Evolutionary conservation across 2,888 invertebrate species (phyloP), one percentile per base, ranked within the genome.

Genomic region (Ariolimax columbianus): DNA sequence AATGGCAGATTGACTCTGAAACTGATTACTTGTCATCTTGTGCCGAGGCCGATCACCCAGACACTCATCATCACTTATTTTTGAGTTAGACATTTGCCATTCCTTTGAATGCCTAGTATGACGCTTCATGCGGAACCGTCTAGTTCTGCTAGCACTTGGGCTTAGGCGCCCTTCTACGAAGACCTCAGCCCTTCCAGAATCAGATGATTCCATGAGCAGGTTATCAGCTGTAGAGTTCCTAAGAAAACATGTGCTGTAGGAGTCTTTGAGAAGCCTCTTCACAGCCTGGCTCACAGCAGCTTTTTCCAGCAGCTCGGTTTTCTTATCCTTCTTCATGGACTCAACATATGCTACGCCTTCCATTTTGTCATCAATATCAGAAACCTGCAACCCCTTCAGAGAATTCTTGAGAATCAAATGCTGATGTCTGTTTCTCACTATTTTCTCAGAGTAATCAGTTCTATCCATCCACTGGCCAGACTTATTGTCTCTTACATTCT

Each of bases 251-350:
- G 89, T 88, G 63, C 89, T 86, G 82, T 91, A 90, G 66, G 91
- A 89, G 77, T 91, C 91, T 26, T 86, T 89, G 23, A 91, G 86
- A 72, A 91, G 88, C 84, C 89, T 88, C 81, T 91, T 90, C 90
- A 91, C 90, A 80, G 91, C 91, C 63, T 87, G 82, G 70, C 88
- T 90, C 11, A 91, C 87, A 11, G 91, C 91, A 11, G 88, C 72
- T 59, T 81, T 86, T 33, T 73, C 59, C 38, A 51, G 38, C 59
- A 40, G 38, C 30, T 77, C 72, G 14, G 36, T 70, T 26, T 75
- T 43, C 30, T 82, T 68, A 36, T 14, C 72, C 11, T 84, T 72
- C 17, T 55, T 40, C 38, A 63, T 23, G 3, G 19, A 23, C 40
- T 80, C 87, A 38, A 59, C 51, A 63, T 63, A 79, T 17, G 30